Percentiles rank a stretch among this genome's conserved stretches.
These are phyloP conservation scores for Eublepharis macularius DNA, from an alignment of 2,113 vertebrate species.

Conservation along the genomic window DNA sequence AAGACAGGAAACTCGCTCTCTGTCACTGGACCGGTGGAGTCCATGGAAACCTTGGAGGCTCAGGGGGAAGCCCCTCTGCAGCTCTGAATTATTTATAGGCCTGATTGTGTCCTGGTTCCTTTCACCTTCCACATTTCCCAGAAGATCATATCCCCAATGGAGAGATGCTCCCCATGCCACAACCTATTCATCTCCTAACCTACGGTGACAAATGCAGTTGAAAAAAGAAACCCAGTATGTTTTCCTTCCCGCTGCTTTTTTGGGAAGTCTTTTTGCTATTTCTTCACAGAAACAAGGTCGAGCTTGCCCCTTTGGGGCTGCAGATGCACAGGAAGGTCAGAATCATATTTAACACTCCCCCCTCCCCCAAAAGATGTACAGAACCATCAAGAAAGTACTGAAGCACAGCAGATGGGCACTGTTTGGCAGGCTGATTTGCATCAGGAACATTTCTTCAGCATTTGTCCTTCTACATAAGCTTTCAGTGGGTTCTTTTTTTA, in stretches of 20 bases:
- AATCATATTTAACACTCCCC: neutral
- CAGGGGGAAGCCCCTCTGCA: conserved; percentile 17
- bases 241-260: neutral
- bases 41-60: neutral
- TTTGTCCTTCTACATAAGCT: conserved; percentile 23
- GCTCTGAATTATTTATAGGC: neutral
- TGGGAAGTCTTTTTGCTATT: conserved; percentile 20
- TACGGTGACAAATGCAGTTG: neutral
- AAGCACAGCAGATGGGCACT: conserved; percentile 34
- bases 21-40: neutral
- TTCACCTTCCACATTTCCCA: neutral
- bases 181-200: neutral
- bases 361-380: neutral
- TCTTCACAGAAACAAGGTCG: conserved; percentile 28
- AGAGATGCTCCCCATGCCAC: neutral
- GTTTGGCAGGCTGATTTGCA: conserved; percentile 41
- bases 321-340: conserved; percentile 34
- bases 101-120: conserved; percentile 24
- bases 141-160: neutral
- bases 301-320: conserved; percentile 36
- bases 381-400: conserved; percentile 37
- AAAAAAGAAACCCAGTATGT: neutral
- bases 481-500: conserved; percentile 26
- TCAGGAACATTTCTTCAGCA: neutral
- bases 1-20: conserved; percentile 11